Percentiles rank a stretch among this genome's conserved stretches.
phyloP scores from a whole-genome alignment of 2,888 invertebrate species.

The Lypha dubia region DNA sequence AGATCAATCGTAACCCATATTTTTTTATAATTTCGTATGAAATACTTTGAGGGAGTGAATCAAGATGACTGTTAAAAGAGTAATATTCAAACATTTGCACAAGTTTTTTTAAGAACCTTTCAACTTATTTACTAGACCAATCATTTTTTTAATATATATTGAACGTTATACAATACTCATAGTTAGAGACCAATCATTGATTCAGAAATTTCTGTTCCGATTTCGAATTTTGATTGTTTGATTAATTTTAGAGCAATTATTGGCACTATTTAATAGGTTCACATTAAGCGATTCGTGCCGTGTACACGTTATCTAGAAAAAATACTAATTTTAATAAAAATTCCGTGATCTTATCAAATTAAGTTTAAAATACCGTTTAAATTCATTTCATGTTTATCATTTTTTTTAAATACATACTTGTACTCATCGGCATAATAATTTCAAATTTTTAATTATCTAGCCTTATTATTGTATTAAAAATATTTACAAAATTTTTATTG shows the following conservation, averaged over 20 bases:
- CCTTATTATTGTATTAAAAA: not conserved
- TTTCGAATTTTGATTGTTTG: too few species aligned
- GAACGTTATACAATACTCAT: too few species aligned
- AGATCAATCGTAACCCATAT: too few species aligned
- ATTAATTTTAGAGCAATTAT: not conserved
- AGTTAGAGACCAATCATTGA: too few species aligned
- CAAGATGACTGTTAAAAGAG: too few species aligned
- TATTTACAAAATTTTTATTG: not conserved
- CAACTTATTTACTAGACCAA: too few species aligned
- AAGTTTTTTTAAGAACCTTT: too few species aligned
- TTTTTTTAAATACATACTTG: conserved; percentile 10
- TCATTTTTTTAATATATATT: too few species aligned
- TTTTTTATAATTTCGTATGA: too few species aligned
- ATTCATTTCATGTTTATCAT: not conserved
- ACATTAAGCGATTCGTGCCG: not conserved
- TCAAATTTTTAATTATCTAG: conserved; percentile 16
- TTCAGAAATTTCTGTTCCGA: too few species aligned
- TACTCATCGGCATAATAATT: conserved; percentile 14
- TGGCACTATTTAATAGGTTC: not conserved
- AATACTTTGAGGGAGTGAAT: too few species aligned
- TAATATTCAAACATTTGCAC: too few species aligned
- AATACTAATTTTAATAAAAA: not conserved
- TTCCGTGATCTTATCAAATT: conserved; percentile 43
- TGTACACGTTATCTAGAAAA: conserved; percentile 2
- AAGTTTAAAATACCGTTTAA: not conserved